Conservation (phyloP, 2,113 vertebrate genomes). For the Climacteris rufus region DNA sequence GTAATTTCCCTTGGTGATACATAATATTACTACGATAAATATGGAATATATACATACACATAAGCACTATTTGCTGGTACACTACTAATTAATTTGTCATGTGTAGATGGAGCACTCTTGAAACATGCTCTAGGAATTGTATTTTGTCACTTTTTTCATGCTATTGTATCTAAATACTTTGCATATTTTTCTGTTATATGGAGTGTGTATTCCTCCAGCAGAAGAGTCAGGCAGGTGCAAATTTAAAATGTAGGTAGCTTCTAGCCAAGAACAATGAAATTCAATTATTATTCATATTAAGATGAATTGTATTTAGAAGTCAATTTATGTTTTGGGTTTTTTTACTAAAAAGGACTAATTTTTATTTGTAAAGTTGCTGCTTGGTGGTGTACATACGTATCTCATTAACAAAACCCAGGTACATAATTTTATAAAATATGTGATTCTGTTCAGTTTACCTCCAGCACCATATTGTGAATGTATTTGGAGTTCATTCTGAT, state of each 20-base stretch:
- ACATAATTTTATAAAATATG: not conserved
- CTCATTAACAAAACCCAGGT: not conserved
- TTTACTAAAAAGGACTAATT: not conserved
- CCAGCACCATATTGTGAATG: not conserved
- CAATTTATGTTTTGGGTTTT: too few relatives aligned
- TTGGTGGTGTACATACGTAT: not conserved
- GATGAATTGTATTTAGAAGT: too few relatives aligned
- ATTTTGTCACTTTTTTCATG: not conserved
- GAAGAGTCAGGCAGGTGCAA: not conserved
- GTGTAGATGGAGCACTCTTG: not conserved
- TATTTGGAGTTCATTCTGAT: not conserved
- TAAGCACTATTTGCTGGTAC: not conserved
- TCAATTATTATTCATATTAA: not conserved
- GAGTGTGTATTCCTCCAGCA: not conserved
- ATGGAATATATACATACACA: not conserved
- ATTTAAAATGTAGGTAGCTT: not conserved
- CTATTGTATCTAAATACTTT: not conserved
- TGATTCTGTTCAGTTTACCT: not conserved
- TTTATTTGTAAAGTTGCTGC: not conserved
- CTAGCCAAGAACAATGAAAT: not conserved
- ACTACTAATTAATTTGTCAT: not conserved
- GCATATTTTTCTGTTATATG: not conserved
- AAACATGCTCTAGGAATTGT: not conserved
- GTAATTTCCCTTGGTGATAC: constrained; percentile 32
- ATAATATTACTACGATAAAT: constrained; percentile 43